phyloP scores from a whole-genome alignment of 92 coral and sea anemone species.

The Palythoa grandis region DNA sequence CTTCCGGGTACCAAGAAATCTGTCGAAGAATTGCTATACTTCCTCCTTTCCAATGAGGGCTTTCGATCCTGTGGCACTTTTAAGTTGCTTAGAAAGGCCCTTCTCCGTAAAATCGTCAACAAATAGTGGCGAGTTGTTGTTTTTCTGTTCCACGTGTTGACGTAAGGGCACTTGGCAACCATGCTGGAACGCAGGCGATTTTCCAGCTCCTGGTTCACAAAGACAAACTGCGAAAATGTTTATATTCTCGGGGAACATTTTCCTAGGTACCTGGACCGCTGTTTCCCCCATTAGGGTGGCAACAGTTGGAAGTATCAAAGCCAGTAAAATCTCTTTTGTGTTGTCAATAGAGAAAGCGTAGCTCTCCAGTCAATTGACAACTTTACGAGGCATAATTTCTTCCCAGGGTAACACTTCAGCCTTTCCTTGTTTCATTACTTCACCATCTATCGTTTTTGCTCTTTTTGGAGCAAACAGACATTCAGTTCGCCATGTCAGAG shows the following conservation, averaged over 20 bases:
- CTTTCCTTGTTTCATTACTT: neutral
- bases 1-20: neutral
- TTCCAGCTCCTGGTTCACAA: slow-evolving; percentile 54
- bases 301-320: slow-evolving; percentile 29
- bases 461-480: neutral
- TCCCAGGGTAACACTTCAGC: slow-evolving; percentile 9
- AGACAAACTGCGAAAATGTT: slow-evolving; percentile 51
- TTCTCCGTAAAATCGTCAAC: slow-evolving; percentile 56
- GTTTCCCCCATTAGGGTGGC: slow-evolving; percentile 33
- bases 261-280: slow-evolving; percentile 50
- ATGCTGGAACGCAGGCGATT: slow-evolving; percentile 60
- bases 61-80: neutral
- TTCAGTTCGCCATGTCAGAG: neutral
- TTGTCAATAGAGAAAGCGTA: slow-evolving; percentile 39
- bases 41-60: slow-evolving; percentile 7
- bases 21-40: neutral
- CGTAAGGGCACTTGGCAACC: slow-evolving; percentile 51
- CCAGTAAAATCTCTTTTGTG: slow-evolving; percentile 21
- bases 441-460: neutral
- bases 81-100: neutral
- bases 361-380: slow-evolving; percentile 30
- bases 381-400: neutral
- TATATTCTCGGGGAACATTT: slow-evolving; percentile 13
- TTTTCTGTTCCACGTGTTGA: slow-evolving; percentile 49
- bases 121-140: slow-evolving; percentile 25